Percentiles rank a stretch among this genome's conserved stretches.
Conservation (phyloP, 1,140 invertebrate species). For the Cecropterus lyciades region DNA sequence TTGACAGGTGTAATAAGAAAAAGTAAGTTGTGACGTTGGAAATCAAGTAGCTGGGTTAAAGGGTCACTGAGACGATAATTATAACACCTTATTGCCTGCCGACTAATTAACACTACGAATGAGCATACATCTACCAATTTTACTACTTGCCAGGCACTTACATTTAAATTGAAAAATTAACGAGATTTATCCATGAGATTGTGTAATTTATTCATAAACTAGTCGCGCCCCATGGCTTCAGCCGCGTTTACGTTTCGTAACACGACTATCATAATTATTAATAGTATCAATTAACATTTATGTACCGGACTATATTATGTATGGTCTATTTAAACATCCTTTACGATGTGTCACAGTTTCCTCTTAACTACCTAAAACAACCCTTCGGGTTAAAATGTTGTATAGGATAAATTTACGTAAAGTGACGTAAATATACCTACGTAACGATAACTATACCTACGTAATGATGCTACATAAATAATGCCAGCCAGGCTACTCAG, state of each 20-base stretch:
- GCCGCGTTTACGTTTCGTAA: not conserved
- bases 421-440: too few species aligned
- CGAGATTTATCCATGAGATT: constrained; percentile 1
- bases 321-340: too few species aligned
- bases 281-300: too few species aligned
- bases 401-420: too few species aligned
- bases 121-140: constrained; percentile 7
- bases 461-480: too few species aligned
- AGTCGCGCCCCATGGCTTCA: not conserved
- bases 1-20: constrained; percentile 19
- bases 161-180: constrained; percentile 16
- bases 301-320: too few species aligned
- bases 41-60: constrained; percentile 24
- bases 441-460: too few species aligned
- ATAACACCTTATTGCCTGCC: constrained; percentile 19
- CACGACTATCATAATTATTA: too few species aligned
- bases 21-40: constrained; percentile 17
- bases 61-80: constrained; percentile 15
- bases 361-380: too few species aligned
- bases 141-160: constrained; percentile 3
- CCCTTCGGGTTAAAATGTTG: too few species aligned
- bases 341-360: too few species aligned
- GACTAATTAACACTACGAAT: constrained; percentile 13
- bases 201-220: not conserved
- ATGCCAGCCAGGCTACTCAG: too few species aligned